phyloP scores from a whole-genome alignment of 2,888 invertebrate species.

The Erebia ligea region DNA sequence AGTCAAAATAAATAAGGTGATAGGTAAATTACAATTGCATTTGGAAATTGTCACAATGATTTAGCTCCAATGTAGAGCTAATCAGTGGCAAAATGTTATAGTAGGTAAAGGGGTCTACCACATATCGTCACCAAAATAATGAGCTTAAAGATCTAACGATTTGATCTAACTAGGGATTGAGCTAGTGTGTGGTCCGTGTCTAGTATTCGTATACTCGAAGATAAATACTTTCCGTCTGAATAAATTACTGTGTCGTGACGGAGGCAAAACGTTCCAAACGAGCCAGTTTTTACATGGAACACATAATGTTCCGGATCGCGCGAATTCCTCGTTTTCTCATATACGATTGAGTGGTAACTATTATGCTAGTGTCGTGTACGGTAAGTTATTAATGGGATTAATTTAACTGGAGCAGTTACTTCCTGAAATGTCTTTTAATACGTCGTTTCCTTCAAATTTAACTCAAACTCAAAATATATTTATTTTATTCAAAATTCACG shows the following conservation, averaged over 20 bases:
- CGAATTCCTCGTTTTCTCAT: constrained; percentile 37
- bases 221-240: constrained; percentile 41
- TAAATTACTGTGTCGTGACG: constrained; percentile 62
- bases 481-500: too few relatives aligned
- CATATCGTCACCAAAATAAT: neutral
- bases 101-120: too few relatives aligned
- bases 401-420: constrained; percentile 2
- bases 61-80: too few relatives aligned
- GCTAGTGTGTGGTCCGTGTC: constrained; percentile 47
- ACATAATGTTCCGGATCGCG: constrained; percentile 36
- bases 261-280: constrained; percentile 56
- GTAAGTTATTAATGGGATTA: constrained; percentile 20
- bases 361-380: constrained; percentile 18
- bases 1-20: too few relatives aligned
- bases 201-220: constrained; percentile 34
- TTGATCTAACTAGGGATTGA: constrained; percentile 8
- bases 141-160: neutral
- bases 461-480: too few relatives aligned
- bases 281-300: constrained; percentile 36
- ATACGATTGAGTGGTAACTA: constrained; percentile 39
- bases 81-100: too few relatives aligned
- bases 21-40: too few relatives aligned
- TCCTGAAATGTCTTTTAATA: neutral
- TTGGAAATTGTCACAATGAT: too few relatives aligned
- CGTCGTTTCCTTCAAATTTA: too few relatives aligned